Conservation (phyloP, 1,140 invertebrate genomes). For the Planococcus citri region DNA sequence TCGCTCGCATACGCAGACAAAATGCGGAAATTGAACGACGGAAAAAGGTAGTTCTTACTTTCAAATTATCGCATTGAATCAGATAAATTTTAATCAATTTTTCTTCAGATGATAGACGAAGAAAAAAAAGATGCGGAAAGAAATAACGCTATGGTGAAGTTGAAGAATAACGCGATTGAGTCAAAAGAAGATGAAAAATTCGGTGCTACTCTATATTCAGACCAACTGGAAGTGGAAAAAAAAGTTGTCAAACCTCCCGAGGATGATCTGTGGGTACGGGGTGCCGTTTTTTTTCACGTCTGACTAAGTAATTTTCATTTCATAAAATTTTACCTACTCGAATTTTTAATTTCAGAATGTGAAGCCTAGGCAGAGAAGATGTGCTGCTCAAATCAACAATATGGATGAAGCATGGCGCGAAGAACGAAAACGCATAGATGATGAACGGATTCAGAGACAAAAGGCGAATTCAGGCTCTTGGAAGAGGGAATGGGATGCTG, state of each 20-base stretch:
- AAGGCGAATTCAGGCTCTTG: background rate
- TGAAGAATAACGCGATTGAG: background rate
- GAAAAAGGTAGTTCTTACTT: background rate
- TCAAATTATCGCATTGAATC: background rate
- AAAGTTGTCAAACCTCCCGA: background rate
- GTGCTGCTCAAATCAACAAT: background rate
- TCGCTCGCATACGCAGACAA: background rate
- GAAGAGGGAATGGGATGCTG: slow-evolving; percentile 3
- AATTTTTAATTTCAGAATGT: background rate
- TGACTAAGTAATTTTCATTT: too few species aligned
- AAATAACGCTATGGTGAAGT: background rate
- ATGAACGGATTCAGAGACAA: background rate
- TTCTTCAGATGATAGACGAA: background rate
- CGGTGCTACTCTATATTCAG: background rate
- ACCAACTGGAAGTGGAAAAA: background rate
- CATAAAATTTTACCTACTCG: too few species aligned
- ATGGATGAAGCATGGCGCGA: background rate
- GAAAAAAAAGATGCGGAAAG: background rate
- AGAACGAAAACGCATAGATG: slow-evolving; percentile 1
- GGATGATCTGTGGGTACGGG: background rate
- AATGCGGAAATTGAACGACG: background rate
- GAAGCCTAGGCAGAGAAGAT: background rate
- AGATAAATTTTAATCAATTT: background rate
- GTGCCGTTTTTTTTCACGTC: too few species aligned
- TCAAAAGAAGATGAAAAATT: background rate